Conservation (phyloP, 2,113 vertebrate species). For the Vidua chalybeata region DNA sequence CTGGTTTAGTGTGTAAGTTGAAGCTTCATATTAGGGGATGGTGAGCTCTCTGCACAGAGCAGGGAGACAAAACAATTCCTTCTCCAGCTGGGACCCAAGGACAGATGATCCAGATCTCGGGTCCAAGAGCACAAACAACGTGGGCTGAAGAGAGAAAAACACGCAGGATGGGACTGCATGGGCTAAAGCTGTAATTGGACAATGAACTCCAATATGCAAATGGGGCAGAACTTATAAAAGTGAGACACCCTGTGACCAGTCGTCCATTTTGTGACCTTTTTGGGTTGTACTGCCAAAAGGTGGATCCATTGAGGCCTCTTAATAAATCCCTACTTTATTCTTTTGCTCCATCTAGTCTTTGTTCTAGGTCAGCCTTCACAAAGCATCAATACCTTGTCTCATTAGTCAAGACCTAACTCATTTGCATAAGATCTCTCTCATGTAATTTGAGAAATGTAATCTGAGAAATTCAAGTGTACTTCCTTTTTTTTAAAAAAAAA, state of each 20-base stretch:
- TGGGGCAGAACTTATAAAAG: background rate
- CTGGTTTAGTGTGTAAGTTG: background rate
- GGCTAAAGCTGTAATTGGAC: background rate
- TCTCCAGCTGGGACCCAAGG: background rate
- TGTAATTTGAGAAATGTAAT: background rate
- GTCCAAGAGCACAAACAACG: background rate
- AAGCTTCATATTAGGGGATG: background rate
- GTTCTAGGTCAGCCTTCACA: background rate
- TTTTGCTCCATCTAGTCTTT: background rate
- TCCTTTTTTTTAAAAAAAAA: slow-evolving; percentile 21
- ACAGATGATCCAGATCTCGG: background rate
- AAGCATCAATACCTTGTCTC: background rate
- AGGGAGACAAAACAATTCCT: background rate
- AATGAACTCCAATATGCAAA: background rate
- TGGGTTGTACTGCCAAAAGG: background rate
- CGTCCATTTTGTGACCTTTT: background rate
- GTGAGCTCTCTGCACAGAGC: background rate
- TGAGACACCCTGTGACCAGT: background rate
- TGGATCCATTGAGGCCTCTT: background rate
- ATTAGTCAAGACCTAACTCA: slow-evolving; percentile 54
- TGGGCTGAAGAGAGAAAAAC: background rate
- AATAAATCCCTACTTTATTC: background rate
- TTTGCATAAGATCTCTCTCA: background rate
- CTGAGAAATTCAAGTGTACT: background rate
- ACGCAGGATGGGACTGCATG: background rate